These are phyloP conservation scores for Araneus ventricosus DNA, from an alignment of 1,140 invertebrate species.

Conservation along the genomic window DNA sequence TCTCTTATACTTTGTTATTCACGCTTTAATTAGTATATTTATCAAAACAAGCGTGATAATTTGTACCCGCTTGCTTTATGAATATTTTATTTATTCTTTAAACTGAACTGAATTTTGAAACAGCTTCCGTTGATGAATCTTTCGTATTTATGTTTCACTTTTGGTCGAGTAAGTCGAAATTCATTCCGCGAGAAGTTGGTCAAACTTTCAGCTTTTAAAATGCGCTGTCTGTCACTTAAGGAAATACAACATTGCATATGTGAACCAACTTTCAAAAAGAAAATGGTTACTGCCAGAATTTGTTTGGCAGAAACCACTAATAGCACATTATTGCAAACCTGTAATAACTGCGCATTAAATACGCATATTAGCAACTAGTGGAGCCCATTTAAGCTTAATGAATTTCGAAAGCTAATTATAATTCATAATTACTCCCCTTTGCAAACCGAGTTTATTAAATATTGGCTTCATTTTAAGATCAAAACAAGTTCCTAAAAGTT, in stretches of 20 bases:
- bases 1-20: too few species aligned
- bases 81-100: too few species aligned
- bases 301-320: not conserved
- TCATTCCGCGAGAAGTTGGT: too few species aligned
- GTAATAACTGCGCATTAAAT: not conserved
- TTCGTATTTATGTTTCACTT: too few species aligned
- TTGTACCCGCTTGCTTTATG: too few species aligned
- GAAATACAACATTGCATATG: not conserved
- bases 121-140: too few species aligned
- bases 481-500: not conserved
- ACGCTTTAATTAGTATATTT: too few species aligned
- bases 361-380: not conserved
- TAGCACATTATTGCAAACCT: not conserved
- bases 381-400: not conserved
- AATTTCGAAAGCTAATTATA: slow-evolving; percentile 5
- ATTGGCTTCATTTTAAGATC: not conserved
- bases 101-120: too few species aligned
- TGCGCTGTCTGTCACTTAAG: not conserved
- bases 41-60: too few species aligned
- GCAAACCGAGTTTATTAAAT: not conserved
- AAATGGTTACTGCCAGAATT: not conserved
- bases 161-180: too few species aligned
- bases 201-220: not conserved
- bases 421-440: not conserved
- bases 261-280: not conserved